Evolutionary conservation across 1,140 invertebrate species (phyloP), one percentile per base, ranked within the genome.

Genomic region (Zaprionus ornatus): DNA sequence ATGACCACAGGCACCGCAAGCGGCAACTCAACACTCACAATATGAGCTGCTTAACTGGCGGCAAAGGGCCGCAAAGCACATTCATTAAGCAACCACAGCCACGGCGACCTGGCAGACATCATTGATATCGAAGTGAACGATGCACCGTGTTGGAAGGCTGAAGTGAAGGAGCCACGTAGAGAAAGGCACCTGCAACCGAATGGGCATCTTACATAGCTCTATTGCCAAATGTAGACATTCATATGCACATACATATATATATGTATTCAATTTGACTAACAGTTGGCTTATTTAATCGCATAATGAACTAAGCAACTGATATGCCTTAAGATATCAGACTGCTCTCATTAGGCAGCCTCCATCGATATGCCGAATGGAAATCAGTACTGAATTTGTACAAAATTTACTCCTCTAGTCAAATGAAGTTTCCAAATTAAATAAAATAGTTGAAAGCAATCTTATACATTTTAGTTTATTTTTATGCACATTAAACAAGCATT

Each of bases 11-110:
- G 42, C 25, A 61, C 80, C 80, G 72, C 75, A 68, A 50, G 45
- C 62, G 68, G 66, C 65, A 86, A 79, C 86, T 79, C 45, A 23
- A 23, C 45, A 50, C 21, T 45, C n/a, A 45, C 72, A 76, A 77
- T 65, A 56, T 62, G 59, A 76, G 27, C 73, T 72, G 60, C 17
- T 70, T 6, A 74, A n/a, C 42, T 52, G 74, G 29, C 55, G 60
- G 57, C 61, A 60, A 32, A 54, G 63, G 42, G 63, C 50, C 59
- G 35, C 79, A 78, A 42, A 77, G 65, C 55, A 80, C 73, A 87
- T 82, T 86, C 83, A 86, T 82, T 86, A 83, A 40, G 66, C 42
- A 57, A 65, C 82, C 82, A 70, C 79, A 85, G 61, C 23, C 69
- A 69, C 74, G 67, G 66, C 67, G 67, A 42, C 6, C 40, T 59